These are phyloP conservation scores for Lepus europaeus DNA, from an alignment of 2,113 vertebrate species.

Conservation along the genomic window DNA sequence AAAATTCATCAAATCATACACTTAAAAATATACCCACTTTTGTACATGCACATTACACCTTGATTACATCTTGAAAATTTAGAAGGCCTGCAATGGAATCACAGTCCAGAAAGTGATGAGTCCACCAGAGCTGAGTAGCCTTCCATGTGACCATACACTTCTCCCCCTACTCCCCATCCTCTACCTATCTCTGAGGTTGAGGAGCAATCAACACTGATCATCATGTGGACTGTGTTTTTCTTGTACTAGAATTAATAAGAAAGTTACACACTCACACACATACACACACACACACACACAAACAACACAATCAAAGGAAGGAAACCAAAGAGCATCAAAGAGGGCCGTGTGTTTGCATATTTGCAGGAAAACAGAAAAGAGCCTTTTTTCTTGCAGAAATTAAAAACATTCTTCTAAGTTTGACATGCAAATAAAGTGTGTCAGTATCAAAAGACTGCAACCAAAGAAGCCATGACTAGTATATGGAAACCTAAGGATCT, in stretches of 20 bases:
- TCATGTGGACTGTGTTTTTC: background rate
- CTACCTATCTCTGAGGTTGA: background rate
- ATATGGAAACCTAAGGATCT: slow-evolving; percentile 32
- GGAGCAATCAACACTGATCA: background rate
- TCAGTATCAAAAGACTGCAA: slow-evolving; percentile 46
- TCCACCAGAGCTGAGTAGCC: background rate
- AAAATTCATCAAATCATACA: background rate
- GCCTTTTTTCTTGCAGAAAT: background rate
- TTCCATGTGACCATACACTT: background rate
- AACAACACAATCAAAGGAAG: background rate
- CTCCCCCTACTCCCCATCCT: background rate
- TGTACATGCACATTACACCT: background rate
- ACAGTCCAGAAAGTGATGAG: background rate
- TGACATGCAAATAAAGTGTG: slow-evolving; percentile 54
- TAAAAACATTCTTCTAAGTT: slow-evolving; percentile 63
- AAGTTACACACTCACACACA: background rate
- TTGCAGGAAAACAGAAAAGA: slow-evolving; percentile 11
- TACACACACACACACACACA: no score
- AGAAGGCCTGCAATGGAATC: background rate
- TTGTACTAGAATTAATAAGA: background rate
- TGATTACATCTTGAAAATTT: slow-evolving; percentile 20
- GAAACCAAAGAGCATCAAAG: background rate
- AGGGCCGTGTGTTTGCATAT: background rate
- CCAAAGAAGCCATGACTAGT: background rate
- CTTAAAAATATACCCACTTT: background rate